A percentile compares a stretch with the other conserved stretches of the same genome.
These are phyloP conservation scores for Ia io DNA, from an alignment of 2,113 vertebrate genomes.

Conservation along the genomic window DNA sequence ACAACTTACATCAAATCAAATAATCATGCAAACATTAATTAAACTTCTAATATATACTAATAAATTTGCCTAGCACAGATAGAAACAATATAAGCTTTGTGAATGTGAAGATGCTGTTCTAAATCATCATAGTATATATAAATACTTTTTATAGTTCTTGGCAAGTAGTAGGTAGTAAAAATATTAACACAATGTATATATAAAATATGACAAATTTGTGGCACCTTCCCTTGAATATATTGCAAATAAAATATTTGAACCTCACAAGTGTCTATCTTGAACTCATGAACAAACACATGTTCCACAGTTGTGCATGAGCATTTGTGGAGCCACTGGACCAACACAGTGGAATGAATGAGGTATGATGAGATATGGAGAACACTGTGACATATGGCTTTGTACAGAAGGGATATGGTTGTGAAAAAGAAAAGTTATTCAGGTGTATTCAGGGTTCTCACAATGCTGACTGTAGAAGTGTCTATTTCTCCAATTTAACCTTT, in stretches of 20 bases:
- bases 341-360: background rate
- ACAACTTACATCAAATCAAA: background rate
- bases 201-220: background rate
- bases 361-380: background rate
- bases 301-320: background rate
- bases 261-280: background rate
- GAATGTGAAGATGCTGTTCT: background rate
- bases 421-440: background rate
- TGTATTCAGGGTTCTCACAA: background rate
- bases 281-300: background rate
- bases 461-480: background rate
- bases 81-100: background rate
- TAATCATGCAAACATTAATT: background rate
- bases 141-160: background rate
- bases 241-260: background rate
- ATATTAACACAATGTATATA: background rate
- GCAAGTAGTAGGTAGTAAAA: background rate
- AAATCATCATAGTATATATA: background rate
- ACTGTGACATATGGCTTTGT: background rate
- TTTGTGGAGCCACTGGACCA: background rate
- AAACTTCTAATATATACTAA: conserved; percentile 3
- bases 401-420: background rate
- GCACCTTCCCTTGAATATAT: background rate
- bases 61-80: background rate
- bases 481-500: background rate